These are phyloP conservation scores for Dendrolimus punctatus DNA, from an alignment of 1,140 invertebrate genomes.

Conservation along the genomic window DNA sequence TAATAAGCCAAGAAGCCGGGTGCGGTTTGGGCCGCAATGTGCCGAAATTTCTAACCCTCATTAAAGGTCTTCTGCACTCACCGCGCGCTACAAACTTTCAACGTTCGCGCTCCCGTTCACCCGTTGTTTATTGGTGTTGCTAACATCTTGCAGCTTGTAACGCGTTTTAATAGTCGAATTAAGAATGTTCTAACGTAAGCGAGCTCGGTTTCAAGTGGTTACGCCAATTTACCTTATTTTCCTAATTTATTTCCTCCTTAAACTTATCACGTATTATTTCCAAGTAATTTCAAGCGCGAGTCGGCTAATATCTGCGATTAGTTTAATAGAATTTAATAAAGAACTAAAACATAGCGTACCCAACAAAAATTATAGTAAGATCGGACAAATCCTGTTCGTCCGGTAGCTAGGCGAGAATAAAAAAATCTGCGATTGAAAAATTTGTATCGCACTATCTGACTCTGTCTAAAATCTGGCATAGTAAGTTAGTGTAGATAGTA, in stretches of 20 bases:
- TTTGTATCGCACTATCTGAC: too few species aligned
- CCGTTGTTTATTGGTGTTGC: constrained; percentile 63
- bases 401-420: too few species aligned
- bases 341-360: too few species aligned
- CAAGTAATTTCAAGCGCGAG: neutral
- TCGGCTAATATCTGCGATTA: too few species aligned
- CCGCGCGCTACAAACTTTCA: constrained; percentile 55
- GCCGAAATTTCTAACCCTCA: constrained; percentile 69
- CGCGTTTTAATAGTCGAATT: constrained; percentile 62
- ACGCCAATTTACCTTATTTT: constrained; percentile 21
- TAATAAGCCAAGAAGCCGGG: constrained; percentile 68
- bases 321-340: too few species aligned
- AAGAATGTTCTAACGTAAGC: constrained; percentile 45
- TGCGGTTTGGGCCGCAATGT: constrained; percentile 64
- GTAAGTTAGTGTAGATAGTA: too few species aligned
- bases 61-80: constrained; percentile 66
- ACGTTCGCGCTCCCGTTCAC: constrained; percentile 54
- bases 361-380: too few species aligned
- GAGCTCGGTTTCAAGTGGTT: constrained; percentile 15
- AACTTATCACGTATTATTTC: neutral
- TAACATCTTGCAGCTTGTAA: constrained; percentile 47
- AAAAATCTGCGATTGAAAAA: too few species aligned
- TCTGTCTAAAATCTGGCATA: too few species aligned
- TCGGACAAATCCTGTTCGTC: too few species aligned
- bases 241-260: constrained; percentile 9